Conservation (phyloP, 2,797 vertebrate genomes). For the Phrynocephalus guinanensis region DNA sequence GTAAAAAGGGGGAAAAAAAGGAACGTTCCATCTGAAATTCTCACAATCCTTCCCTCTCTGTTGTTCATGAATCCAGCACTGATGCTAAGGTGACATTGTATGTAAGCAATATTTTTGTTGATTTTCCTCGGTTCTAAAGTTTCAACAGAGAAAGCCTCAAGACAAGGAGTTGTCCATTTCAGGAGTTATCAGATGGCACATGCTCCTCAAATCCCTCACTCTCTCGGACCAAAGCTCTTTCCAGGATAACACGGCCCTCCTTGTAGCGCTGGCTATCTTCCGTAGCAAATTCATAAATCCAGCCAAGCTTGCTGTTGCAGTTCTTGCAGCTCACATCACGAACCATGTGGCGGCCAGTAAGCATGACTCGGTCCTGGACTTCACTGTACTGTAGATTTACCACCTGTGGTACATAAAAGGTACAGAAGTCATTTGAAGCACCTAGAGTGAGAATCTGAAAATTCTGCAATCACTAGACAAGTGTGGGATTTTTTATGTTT, state of each 20-base stretch:
- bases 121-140: conserved; percentile 70
- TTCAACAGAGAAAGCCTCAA: conserved; percentile 76
- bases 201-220: conserved; percentile 99
- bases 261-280: conserved; percentile 99
- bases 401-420: conserved; percentile 80
- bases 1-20: conserved; percentile 66
- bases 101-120: conserved; percentile 76
- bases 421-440: conserved; percentile 15
- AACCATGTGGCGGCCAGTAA: conserved; percentile 98
- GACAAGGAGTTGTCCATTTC: conserved; percentile 73
- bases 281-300: conserved; percentile 99
- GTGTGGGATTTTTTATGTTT: neutral
- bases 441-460: neutral
- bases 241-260: conserved; percentile 97
- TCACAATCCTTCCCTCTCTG: conserved; percentile 74
- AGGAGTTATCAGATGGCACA: conserved; percentile 95
- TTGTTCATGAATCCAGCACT: conserved; percentile 80
- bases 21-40: conserved; percentile 76
- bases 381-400: conserved; percentile 98
- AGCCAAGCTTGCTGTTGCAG: conserved; percentile 99
- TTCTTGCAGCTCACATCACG: conserved; percentile 98
- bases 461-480: fast-evolving
- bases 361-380: conserved; percentile 98
- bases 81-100: conserved; percentile 85
- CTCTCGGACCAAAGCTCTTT: conserved; percentile 94